These are phyloP conservation scores for Lerista edwardsae DNA, from an alignment of 2,797 vertebrate species.

Conservation along the genomic window DNA sequence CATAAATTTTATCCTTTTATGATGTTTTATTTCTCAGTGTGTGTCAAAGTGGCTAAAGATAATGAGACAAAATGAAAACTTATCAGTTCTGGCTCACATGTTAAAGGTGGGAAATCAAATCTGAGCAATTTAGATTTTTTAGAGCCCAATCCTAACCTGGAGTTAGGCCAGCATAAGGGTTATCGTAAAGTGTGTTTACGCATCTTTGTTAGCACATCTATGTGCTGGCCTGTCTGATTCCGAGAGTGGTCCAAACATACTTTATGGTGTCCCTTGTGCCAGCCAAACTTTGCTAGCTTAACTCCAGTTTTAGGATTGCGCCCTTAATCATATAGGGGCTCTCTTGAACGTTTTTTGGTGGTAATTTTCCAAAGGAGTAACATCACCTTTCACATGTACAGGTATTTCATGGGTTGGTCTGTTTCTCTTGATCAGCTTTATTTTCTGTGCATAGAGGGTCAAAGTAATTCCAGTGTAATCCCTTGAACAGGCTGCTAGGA, in stretches of 20 bases:
- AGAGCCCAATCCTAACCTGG: too few relatives aligned
- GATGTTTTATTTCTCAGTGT: background rate
- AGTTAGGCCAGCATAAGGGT: too few relatives aligned
- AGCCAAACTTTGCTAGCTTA: too few relatives aligned
- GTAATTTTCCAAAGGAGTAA: background rate
- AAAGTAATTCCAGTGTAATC: background rate
- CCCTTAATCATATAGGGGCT: too few relatives aligned
- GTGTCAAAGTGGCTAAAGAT: slow-evolving; percentile 11
- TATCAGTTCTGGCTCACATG: background rate
- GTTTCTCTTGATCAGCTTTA: background rate
- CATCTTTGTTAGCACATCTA: too few relatives aligned
- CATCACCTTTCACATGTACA: accelerated
- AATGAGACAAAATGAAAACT: background rate
- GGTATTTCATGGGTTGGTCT: background rate
- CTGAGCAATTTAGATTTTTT: background rate
- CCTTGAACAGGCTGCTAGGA: background rate
- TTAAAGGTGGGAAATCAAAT: background rate
- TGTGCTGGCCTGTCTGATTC: too few relatives aligned
- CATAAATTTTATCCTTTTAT: background rate
- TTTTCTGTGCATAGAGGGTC: background rate
- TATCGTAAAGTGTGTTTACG: too few relatives aligned
- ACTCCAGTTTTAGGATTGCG: too few relatives aligned
- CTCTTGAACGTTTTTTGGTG: too few relatives aligned
- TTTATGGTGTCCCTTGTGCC: too few relatives aligned
- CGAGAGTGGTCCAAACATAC: too few relatives aligned